Conservation (phyloP, 2,797 vertebrate species). For the Monodelphis domestica region DNA sequence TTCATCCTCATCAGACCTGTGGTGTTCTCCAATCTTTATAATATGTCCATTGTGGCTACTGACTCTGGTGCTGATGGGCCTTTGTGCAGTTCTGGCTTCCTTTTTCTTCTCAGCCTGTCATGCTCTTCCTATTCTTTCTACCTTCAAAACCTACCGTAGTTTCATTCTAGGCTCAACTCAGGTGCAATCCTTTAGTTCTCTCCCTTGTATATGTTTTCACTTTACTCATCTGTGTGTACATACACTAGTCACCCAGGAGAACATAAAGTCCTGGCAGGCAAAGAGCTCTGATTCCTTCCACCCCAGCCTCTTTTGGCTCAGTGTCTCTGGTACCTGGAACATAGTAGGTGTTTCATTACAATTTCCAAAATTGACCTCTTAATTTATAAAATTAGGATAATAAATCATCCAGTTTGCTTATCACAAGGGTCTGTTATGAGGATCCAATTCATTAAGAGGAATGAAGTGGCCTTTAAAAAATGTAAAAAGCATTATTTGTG, state of each 20-base stretch:
- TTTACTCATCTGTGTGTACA: neutral
- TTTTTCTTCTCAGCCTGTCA: too few species aligned
- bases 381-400: neutral
- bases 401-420: neutral
- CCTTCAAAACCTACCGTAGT: neutral
- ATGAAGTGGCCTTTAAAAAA: slow-evolving; percentile 49
- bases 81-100: neutral
- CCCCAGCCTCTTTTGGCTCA: too few species aligned
- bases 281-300: neutral
- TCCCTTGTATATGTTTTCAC: neutral
- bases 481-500: slow-evolving; percentile 1
- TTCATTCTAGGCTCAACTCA: neutral
- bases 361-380: neutral
- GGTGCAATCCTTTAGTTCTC: neutral
- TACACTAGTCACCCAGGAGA: neutral
- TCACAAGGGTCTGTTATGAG: slow-evolving; percentile 19
- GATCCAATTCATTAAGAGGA: slow-evolving; percentile 43
- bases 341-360: neutral
- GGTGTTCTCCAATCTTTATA: neutral
- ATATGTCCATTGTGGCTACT: neutral
- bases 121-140: neutral
- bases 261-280: neutral
- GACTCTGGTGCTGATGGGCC: neutral
- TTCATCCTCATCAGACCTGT: neutral
- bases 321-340: neutral